Conservation (phyloP, 2,888 invertebrate species). For the Chydorus sphaericus region DNA sequence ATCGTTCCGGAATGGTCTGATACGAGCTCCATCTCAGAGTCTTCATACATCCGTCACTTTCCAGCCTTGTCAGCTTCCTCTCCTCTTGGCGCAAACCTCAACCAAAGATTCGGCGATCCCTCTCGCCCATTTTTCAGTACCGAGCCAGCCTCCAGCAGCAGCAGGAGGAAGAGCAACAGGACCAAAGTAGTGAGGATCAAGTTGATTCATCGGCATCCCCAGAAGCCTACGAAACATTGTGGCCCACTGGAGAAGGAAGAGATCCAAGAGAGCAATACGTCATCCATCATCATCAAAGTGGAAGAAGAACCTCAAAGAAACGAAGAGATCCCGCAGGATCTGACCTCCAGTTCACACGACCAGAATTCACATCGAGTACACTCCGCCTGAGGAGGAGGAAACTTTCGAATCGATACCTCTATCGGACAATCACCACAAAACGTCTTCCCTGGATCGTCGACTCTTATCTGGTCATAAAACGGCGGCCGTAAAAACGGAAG, state of each 20-base stretch:
- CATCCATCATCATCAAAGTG: too few species aligned
- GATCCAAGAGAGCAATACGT: neutral
- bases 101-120: neutral
- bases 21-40: slow-evolving; percentile 45
- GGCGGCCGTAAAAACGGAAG: neutral
- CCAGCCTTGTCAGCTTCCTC: neutral
- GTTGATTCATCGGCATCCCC: neutral
- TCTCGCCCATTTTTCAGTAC: slow-evolving; percentile 6
- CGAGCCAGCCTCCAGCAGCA: too few species aligned
- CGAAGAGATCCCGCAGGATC: neutral
- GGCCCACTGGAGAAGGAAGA: neutral
- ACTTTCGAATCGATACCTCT: neutral
- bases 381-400: neutral
- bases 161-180: neutral
- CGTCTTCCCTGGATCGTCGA: neutral
- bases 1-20: slow-evolving; percentile 58
- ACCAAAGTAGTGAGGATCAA: neutral
- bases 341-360: neutral
- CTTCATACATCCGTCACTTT: neutral
- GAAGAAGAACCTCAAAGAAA: neutral
- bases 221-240: neutral
- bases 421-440: neutral
- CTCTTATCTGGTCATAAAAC: too few species aligned
- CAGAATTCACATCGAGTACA: slow-evolving; percentile 5
- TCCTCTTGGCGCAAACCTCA: slow-evolving; percentile 10